A percentile compares a stretch with the other conserved stretches of the same genome.
phyloP scores from a whole-genome alignment of 2,113 vertebrate genomes.

The Eulemur macaco region DNA sequence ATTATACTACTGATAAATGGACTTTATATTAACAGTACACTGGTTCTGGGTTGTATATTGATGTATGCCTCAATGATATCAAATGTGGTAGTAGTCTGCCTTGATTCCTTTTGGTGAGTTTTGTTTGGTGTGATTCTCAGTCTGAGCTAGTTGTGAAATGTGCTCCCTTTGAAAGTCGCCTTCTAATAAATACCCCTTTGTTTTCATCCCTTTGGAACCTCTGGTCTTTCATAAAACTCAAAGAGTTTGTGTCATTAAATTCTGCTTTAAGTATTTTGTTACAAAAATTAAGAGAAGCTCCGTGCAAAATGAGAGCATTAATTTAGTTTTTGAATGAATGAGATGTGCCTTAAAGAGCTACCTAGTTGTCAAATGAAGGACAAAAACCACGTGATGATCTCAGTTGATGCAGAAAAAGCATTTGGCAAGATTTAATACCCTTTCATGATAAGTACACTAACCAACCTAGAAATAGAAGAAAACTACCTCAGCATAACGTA shows the following conservation, averaged over 20 bases:
- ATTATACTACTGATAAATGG: neutral
- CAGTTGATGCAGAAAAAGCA: neutral
- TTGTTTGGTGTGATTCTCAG: constrained; percentile 18
- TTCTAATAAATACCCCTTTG: neutral
- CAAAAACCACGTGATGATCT: neutral
- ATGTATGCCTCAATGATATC: neutral
- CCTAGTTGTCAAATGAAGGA: neutral
- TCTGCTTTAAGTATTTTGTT: constrained; percentile 47
- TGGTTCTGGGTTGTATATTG: constrained; percentile 14
- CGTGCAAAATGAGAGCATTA: neutral
- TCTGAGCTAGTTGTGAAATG: constrained; percentile 1
- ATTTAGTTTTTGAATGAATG: neutral
- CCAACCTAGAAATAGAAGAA: neutral
- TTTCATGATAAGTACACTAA: neutral
- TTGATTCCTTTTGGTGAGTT: constrained; percentile 17
- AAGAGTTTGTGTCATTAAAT: neutral
- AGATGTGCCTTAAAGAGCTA: neutral
- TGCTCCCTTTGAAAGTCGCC: neutral
- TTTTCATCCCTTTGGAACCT: neutral
- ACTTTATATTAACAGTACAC: neutral
- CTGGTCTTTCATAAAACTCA: neutral
- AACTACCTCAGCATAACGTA: neutral
- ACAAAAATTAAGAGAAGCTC: constrained; percentile 16
- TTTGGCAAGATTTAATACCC: neutral
- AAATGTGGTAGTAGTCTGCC: neutral